Evolutionary conservation across 1,140 invertebrate species (phyloP), one percentile per base, ranked within the genome.

Genomic region (Stegodyphus dumicola): DNA sequence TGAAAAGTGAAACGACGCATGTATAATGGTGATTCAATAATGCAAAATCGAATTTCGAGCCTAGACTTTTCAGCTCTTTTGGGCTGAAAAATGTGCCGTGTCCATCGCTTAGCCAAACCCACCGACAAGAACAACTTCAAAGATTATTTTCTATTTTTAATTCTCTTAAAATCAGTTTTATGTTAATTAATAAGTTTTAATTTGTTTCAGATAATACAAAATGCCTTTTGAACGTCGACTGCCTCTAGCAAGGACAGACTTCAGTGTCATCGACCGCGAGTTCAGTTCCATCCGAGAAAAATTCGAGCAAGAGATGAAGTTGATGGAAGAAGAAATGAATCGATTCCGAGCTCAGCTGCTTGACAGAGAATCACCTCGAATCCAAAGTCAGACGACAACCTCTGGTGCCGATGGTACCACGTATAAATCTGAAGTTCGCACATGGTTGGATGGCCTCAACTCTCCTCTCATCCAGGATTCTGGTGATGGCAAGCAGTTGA

Each of bases 281-380:
- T 99, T 98, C 92, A 96, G 95, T 89, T 97, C 95, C 90, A 98
- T 99, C 90, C 94, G 97, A 87, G 97, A 98, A 90, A 93, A 96
- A 86, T 99, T 99, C 91, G 97, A 99, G 90, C 94, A 94, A 77
- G 97, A 99, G 93, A 99, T 99, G 97, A 93, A 94, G 88, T 96
- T 96, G 92, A 98, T 99, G 96, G 97, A 99, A 92, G 97, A 98
- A 88, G 97, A 99, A 92, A 99, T 99, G 97, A 95, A 95, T 90
- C 95, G 95, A 91, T 98, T 99, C 92, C 93, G 97, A 87, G 95
- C 95, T 85, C 96, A 98, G 91, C 92, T 98, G 76, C 95, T 97
- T 94, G 96, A 97, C 90, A 93, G 95, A 88, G 96, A 98, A 91
- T 95, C 67, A n/a, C 74, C 87, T 7, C 81, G 88, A 17, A 86